Percentiles rank a stretch among this genome's conserved stretches.
These are phyloP conservation scores for Hololepta plana DNA, from an alignment of 2,888 invertebrate genomes.

Conservation along the genomic window DNA sequence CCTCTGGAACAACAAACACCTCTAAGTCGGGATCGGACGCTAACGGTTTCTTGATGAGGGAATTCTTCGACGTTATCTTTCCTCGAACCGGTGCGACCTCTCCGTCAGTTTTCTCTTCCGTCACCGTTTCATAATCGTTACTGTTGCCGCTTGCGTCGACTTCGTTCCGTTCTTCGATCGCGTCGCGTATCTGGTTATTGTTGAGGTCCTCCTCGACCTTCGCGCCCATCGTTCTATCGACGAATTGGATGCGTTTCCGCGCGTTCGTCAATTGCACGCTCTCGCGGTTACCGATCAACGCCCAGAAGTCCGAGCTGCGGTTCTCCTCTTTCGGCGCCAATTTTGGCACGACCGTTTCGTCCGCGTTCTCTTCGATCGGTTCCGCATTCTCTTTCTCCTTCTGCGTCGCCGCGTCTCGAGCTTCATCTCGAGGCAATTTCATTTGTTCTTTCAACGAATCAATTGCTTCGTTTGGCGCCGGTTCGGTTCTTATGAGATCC, in stretches of 20 bases:
- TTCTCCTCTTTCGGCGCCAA: constrained; percentile 12
- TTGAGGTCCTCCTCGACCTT: too few relatives aligned
- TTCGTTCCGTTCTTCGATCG: constrained; percentile 7
- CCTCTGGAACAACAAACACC: constrained; percentile 19
- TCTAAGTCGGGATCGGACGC: constrained; percentile 23
- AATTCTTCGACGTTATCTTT: constrained; percentile 21
- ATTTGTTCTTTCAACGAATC: constrained; percentile 6
- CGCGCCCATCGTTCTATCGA: too few relatives aligned
- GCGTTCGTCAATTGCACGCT: constrained; percentile 43
- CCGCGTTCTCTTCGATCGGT: constrained; percentile 7
- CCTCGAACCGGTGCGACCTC: constrained; percentile 4
- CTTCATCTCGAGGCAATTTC: too few relatives aligned
- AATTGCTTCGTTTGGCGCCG: constrained; percentile 5
- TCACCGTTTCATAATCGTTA: constrained; percentile 1
- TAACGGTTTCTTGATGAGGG: constrained; percentile 21
- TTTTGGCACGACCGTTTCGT: constrained; percentile 13
- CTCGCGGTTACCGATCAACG: constrained; percentile 43
- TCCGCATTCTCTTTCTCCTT: constrained; percentile 1
- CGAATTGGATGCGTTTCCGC: too few relatives aligned
- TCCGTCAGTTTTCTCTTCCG: neutral
- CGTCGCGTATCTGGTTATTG: constrained; percentile 11
- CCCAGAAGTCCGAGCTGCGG: constrained; percentile 38
- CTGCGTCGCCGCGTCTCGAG: constrained; percentile 7
- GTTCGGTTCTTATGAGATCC: constrained; percentile 6
- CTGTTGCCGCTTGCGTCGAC: neutral